phyloP scores from a whole-genome alignment of 2,113 vertebrate genomes.

The Clarias batrachus region DNA sequence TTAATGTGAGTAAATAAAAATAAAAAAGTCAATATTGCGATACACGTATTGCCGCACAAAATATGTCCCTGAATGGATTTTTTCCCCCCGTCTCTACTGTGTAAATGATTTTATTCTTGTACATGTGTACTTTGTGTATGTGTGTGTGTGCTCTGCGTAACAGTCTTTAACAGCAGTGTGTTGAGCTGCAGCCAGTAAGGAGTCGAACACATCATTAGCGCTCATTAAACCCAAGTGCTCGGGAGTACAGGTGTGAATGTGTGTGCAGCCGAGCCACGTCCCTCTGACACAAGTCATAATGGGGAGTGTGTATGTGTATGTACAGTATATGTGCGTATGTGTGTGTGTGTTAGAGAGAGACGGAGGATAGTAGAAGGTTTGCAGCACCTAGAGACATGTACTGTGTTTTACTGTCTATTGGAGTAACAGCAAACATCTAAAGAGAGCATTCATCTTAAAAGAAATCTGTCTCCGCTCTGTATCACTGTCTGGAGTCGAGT shows the following conservation, averaged over 20 bases:
- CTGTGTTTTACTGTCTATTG: background rate
- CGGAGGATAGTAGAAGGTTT: background rate
- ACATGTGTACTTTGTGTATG: no score
- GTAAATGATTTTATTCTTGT: no score
- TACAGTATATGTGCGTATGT: background rate
- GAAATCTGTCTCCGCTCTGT: background rate
- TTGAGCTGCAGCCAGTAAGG: conserved; percentile 21
- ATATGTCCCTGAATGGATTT: no score
- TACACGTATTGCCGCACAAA: no score
- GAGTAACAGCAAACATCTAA: background rate
- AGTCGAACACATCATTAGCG: conserved; percentile 44
- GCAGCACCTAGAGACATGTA: conserved; percentile 1
- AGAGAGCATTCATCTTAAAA: background rate
- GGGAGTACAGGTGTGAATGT: background rate
- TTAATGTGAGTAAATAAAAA: no score
- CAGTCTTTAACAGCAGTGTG: conserved; percentile 12
- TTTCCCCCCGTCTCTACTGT: no score
- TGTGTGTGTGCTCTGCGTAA: no score
- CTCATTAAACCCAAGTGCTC: conserved; percentile 31
- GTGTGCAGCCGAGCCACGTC: background rate
- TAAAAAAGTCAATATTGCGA: no score
- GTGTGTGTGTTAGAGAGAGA: background rate
- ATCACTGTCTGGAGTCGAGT: background rate
- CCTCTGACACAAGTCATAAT: background rate
- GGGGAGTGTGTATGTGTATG: background rate